Percentiles rank a stretch among this genome's conserved stretches.
phyloP scores from a whole-genome alignment of 2,888 invertebrate species.

The Phorcus lineatus region DNA sequence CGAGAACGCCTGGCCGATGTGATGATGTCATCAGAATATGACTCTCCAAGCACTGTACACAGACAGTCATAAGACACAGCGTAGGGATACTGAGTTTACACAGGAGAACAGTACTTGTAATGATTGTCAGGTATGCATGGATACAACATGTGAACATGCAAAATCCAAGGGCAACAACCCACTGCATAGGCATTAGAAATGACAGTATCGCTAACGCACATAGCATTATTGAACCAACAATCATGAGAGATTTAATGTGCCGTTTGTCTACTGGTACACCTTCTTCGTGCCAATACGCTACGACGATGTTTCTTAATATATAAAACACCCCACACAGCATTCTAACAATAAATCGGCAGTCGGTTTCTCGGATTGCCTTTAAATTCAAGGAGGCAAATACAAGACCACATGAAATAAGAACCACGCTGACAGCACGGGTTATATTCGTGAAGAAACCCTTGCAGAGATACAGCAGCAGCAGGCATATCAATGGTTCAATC shows the following conservation, averaged over 20 bases:
- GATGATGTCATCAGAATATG: not conserved
- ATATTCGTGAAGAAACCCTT: slow-evolving; percentile 35
- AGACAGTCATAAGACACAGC: not conserved
- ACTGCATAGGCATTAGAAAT: slow-evolving; percentile 31
- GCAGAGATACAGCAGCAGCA: slow-evolving; percentile 37
- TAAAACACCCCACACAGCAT: slow-evolving; percentile 41
- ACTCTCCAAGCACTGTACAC: not conserved
- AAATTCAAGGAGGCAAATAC: slow-evolving; percentile 37
- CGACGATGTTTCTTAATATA: slow-evolving; percentile 41
- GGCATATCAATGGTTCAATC: slow-evolving; percentile 42
- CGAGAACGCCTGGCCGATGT: not conserved
- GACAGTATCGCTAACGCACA: slow-evolving; percentile 31
- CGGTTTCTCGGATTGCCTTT: slow-evolving; percentile 23
- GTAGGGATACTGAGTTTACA: not conserved
- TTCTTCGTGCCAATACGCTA: slow-evolving; percentile 43
- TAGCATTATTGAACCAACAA: slow-evolving; percentile 25
- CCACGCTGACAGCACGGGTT: slow-evolving; percentile 8
- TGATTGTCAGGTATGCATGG: slow-evolving; percentile 5
- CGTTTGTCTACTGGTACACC: slow-evolving; percentile 32
- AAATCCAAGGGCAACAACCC: slow-evolving; percentile 42
- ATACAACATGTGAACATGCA: slow-evolving; percentile 36
- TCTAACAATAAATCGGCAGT: slow-evolving; percentile 39
- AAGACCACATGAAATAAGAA: slow-evolving; percentile 33
- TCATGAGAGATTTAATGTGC: slow-evolving; percentile 27
- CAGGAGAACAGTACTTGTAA: not conserved